phyloP scores from a whole-genome alignment of 2,888 invertebrate genomes.

The Aromia moschata region DNA sequence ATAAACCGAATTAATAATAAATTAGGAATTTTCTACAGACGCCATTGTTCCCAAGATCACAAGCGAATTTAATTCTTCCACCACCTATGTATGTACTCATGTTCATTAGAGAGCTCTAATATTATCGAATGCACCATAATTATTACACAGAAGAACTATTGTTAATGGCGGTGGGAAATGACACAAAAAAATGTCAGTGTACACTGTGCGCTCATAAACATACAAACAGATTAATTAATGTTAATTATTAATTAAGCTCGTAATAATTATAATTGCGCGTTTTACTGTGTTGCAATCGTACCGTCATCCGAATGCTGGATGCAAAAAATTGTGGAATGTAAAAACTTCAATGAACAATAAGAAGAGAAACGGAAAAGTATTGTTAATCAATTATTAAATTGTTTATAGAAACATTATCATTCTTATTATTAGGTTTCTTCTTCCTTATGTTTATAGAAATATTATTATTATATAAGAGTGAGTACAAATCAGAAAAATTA shows the following conservation, averaged over 20 bases:
- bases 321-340: too few relatives aligned
- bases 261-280: conserved; percentile 11
- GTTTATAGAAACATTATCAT: too few relatives aligned
- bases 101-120: conserved; percentile 9
- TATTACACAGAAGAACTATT: background rate
- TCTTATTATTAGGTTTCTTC: too few relatives aligned
- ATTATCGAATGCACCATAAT: conserved; percentile 7
- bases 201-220: background rate
- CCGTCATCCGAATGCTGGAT: too few relatives aligned
- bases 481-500: too few relatives aligned
- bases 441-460: too few relatives aligned
- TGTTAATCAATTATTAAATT: too few relatives aligned
- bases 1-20: too few relatives aligned
- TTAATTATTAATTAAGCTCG: conserved; percentile 19
- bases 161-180: conserved; percentile 9
- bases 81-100: background rate
- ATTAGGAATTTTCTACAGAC: background rate
- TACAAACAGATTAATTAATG: conserved; percentile 19
- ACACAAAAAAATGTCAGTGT: conserved; percentile 12
- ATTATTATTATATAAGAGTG: too few relatives aligned
- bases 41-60: background rate
- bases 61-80: background rate
- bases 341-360: too few relatives aligned
- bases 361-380: too few relatives aligned
- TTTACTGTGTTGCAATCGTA: background rate